A percentile compares a stretch with the other conserved stretches of the same genome.
These are phyloP conservation scores for Metaphire vulgaris DNA, from an alignment of 1,140 invertebrate species.

Conservation along the genomic window DNA sequence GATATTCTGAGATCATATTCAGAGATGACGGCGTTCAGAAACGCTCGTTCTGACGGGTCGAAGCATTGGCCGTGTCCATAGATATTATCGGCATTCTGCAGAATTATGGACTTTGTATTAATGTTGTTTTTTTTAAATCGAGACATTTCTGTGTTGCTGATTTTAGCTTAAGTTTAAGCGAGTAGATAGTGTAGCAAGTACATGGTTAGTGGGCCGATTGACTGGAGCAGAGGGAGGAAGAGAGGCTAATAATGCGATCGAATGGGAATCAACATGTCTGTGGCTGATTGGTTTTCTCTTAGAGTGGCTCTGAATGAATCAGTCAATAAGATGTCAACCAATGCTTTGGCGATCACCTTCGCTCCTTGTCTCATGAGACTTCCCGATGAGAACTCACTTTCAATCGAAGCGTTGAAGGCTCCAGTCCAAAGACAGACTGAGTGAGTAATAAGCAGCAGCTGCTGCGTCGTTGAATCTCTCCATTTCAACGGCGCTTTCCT, in stretches of 20 bases:
- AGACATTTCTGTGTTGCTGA: neutral
- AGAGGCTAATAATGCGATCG: neutral
- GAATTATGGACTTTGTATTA: neutral
- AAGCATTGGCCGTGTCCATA: no score
- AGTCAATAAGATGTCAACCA: slow-evolving; percentile 84
- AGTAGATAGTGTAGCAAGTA: neutral
- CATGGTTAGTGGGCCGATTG: neutral
- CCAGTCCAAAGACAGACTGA: slow-evolving; percentile 80
- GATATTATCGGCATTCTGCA: no score
- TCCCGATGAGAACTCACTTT: neutral
- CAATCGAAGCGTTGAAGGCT: slow-evolving; percentile 70
- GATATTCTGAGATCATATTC: no score
- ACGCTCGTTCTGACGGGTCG: no score
- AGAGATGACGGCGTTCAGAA: no score
- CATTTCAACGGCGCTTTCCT: neutral
- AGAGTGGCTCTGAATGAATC: slow-evolving; percentile 76
- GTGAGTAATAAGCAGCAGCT: slow-evolving; percentile 41
- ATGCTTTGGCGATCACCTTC: slow-evolving; percentile 86
- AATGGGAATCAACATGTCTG: neutral
- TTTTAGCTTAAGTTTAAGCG: neutral
- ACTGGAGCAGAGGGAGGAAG: neutral
- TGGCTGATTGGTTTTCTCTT: slow-evolving; percentile 28
- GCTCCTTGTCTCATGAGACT: slow-evolving; percentile 79
- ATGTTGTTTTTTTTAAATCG: neutral
- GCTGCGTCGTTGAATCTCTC: neutral